Conservation (phyloP, 2,888 invertebrate genomes). For the Torymus aiolomorphi region DNA sequence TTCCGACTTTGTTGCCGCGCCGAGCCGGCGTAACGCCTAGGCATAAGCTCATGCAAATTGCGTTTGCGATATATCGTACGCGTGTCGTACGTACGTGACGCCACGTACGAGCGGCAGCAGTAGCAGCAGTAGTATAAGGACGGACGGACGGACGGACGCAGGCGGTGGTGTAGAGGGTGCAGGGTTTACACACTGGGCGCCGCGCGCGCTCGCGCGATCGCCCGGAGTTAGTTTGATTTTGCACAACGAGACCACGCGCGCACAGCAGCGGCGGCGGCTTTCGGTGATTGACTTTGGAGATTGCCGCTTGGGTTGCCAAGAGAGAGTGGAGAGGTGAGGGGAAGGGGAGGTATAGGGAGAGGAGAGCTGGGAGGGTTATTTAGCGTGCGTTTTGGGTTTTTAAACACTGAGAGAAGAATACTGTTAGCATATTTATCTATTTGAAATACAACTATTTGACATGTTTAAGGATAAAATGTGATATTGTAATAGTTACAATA, state of each 20-base stretch:
- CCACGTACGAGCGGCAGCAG: not conserved
- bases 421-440: too few relatives aligned
- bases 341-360: not conserved
- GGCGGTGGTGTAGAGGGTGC: not conserved
- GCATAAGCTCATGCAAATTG: conserved; percentile 54
- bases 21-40: conserved; percentile 5
- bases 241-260: conserved; percentile 15
- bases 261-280: not conserved
- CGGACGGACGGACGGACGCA: too few relatives aligned
- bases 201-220: not conserved
- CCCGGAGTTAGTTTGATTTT: conserved; percentile 44
- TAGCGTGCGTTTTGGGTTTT: too few relatives aligned
- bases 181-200: conserved; percentile 10
- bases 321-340: not conserved
- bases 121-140: too few relatives aligned
- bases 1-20: conserved; percentile 45
- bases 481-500: too few relatives aligned
- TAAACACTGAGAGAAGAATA: too few relatives aligned
- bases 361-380: too few relatives aligned
- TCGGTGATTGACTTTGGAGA: conserved; percentile 29
- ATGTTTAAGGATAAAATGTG: too few relatives aligned
- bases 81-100: not conserved
- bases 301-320: not conserved
- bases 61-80: conserved; percentile 7
- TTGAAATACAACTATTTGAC: too few relatives aligned